A percentile compares a stretch with the other conserved stretches of the same genome.
phyloP scores from a whole-genome alignment of 2,113 vertebrate genomes.

The Pedetes capensis region DNA sequence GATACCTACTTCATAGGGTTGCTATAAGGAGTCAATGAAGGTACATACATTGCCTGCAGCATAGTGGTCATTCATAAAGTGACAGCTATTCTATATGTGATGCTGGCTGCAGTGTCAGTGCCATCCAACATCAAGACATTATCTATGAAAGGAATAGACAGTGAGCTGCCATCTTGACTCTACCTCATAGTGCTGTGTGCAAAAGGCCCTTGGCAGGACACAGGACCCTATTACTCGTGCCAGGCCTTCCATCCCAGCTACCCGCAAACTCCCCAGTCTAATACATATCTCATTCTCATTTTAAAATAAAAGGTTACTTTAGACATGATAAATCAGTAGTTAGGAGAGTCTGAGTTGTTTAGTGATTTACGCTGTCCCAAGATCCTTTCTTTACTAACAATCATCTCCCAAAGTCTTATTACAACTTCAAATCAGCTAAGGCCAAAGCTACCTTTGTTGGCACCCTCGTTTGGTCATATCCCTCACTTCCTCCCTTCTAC shows the following conservation, averaged over 20 bases:
- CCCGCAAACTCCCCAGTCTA: not conserved
- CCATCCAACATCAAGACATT: not conserved
- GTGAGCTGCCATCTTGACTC: not conserved
- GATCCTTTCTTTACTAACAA: not conserved
- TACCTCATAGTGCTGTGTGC: not conserved
- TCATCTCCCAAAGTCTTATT: not conserved
- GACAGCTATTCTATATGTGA: not conserved
- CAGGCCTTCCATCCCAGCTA: not conserved
- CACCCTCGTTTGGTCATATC: not conserved
- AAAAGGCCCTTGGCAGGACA: not conserved
- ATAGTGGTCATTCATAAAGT: not conserved
- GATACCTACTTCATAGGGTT: not conserved
- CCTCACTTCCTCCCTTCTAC: not conserved
- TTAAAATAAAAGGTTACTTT: constrained; percentile 36
- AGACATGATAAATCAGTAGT: not conserved
- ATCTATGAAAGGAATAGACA: not conserved
- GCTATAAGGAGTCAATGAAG: not conserved
- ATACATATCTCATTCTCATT: not conserved
- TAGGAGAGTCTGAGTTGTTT: not conserved
- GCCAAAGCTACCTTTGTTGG: not conserved
- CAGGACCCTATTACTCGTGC: not conserved
- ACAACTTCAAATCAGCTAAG: not conserved
- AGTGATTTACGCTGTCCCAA: not conserved
- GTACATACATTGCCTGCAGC: not conserved
- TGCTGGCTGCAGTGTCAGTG: not conserved